Conservation (phyloP, 2,888 invertebrate species). For the Ptychoptera contaminata region DNA sequence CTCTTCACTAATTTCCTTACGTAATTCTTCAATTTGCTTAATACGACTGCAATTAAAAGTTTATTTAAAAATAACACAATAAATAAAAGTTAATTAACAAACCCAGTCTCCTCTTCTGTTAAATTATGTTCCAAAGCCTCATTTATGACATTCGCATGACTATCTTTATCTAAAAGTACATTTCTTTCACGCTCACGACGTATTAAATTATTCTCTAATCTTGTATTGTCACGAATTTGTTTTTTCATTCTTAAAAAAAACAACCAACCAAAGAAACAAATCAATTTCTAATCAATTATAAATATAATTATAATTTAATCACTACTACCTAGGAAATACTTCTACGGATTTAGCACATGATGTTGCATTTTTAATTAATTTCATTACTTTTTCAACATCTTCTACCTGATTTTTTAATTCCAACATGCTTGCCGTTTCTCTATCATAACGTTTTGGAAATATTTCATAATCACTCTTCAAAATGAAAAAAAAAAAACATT, state of each 20-base stretch:
- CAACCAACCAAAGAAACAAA: neutral
- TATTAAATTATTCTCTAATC: constrained; percentile 20
- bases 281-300: neutral
- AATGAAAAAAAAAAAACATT: constrained; percentile 1
- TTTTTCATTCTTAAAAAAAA: constrained; percentile 20
- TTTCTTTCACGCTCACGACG: constrained; percentile 4
- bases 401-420: constrained; percentile 21
- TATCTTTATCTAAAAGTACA: constrained; percentile 17
- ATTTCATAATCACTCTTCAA: constrained; percentile 12
- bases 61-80: neutral
- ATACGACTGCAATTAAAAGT: constrained; percentile 17
- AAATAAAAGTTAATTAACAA: neutral
- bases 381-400: constrained; percentile 22
- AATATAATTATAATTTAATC: too few relatives aligned
- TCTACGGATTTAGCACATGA: constrained; percentile 23
- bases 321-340: constrained; percentile 22
- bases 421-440: constrained; percentile 27
- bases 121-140: constrained; percentile 22
- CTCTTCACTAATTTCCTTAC: constrained; percentile 13
- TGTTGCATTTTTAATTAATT: constrained; percentile 24
- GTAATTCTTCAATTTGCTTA: constrained; percentile 18
- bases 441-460: constrained; percentile 21
- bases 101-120: constrained; percentile 23
- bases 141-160: constrained; percentile 19
- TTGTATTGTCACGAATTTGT: constrained; percentile 22